Evolutionary conservation across 2,888 invertebrate genomes (phyloP).

Genomic region (Volucella inflata): DNA sequence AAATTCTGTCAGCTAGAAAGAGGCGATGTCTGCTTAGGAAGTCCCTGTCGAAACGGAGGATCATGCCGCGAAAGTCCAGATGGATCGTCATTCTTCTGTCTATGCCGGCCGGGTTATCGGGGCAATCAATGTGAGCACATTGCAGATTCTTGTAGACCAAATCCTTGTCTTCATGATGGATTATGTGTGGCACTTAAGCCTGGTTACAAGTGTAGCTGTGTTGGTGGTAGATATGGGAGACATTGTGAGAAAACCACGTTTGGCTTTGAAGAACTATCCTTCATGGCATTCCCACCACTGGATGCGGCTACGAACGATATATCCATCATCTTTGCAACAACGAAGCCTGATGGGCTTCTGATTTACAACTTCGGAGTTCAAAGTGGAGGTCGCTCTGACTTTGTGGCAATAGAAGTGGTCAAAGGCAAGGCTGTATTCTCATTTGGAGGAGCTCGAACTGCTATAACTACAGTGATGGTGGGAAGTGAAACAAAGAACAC

Average conservation of each 20-base stretch:
- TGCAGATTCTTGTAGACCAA: conserved; percentile 95
- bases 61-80: conserved; percentile 95
- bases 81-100: conserved; percentile 94
- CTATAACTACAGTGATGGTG: conserved; percentile 92
- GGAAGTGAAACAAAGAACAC: conserved; percentile 84
- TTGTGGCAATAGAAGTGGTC: conserved; percentile 95
- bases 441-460: conserved; percentile 94
- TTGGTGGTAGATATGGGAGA: conserved; percentile 93
- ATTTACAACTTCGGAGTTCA: conserved; percentile 96
- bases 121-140: conserved; percentile 95
- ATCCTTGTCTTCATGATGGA: conserved; percentile 96
- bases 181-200: conserved; percentile 94
- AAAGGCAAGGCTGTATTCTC: conserved; percentile 94
- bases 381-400: conserved; percentile 94
- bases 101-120: conserved; percentile 95
- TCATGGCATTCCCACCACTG: conserved; percentile 93
- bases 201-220: conserved; percentile 93
- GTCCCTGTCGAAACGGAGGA: conserved; percentile 95
- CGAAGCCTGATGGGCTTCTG: conserved; percentile 93
- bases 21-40: conserved; percentile 92
- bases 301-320: conserved; percentile 96
- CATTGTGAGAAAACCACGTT: conserved; percentile 96
- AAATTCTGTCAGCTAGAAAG: conserved; percentile 92
- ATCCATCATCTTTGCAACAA: conserved; percentile 94
- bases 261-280: conserved; percentile 95